These are phyloP conservation scores for Galemys pyrenaicus DNA, from an alignment of 2,113 vertebrate genomes.

Conservation along the genomic window DNA sequence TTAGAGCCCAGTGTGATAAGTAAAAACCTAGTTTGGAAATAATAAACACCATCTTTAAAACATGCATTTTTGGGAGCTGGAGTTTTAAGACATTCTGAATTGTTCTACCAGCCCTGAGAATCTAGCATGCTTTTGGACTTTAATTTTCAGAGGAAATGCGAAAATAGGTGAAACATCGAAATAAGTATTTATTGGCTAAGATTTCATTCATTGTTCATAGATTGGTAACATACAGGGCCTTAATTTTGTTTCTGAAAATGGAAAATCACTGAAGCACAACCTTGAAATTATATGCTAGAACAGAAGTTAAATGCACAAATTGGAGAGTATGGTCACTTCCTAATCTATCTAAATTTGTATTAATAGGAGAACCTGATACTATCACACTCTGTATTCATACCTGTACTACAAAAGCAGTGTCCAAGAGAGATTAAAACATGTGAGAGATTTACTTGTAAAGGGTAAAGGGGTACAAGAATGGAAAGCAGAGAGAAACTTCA, in stretches of 20 bases:
- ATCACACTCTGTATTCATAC: not conserved
- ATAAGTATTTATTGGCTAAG: not conserved
- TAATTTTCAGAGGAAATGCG: not conserved
- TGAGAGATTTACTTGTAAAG: not conserved
- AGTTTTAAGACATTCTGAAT: not conserved
- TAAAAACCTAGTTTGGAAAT: not conserved
- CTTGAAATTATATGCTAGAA: not conserved
- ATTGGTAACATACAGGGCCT: not conserved
- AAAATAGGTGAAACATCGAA: not conserved
- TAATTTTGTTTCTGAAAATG: not conserved
- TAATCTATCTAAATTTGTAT: not conserved
- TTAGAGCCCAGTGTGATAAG: not conserved
- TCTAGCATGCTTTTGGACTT: not conserved
- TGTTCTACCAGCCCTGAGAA: not conserved
- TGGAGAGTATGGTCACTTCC: not conserved
- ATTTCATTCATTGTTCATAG: not conserved
- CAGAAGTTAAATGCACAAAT: not conserved
- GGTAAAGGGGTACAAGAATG: not conserved
- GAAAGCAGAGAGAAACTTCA: not conserved
- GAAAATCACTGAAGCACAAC: not conserved
- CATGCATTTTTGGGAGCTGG: not conserved
- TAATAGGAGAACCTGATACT: not conserved
- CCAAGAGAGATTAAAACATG: rapidly evolving
- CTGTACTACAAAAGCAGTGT: not conserved
- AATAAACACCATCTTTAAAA: not conserved